Conservation (phyloP, 64 coral and sea anemone genomes). For the Catalaphyllia jardinei region DNA sequence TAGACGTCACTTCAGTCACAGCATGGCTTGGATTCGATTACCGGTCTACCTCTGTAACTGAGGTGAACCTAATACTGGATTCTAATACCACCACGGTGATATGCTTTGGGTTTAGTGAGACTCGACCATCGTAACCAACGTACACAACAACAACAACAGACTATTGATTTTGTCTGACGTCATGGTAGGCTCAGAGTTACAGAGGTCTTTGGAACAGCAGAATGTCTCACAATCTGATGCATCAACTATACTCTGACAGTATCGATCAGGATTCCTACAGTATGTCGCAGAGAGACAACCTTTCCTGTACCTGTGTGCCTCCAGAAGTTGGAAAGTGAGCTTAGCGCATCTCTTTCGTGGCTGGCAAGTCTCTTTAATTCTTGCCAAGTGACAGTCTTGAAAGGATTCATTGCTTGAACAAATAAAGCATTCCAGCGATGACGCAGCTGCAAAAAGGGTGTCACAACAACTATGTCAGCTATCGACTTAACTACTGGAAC, state of each 20-base stretch:
- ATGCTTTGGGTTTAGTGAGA: not conserved
- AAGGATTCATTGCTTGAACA: conserved; percentile 23
- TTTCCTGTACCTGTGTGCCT: conserved; percentile 1
- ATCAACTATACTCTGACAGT: conserved; percentile 12
- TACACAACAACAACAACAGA: not conserved
- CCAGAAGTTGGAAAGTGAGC: not conserved
- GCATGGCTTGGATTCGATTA: too few relatives aligned
- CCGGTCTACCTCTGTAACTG: too few relatives aligned
- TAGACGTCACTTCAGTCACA: too few relatives aligned
- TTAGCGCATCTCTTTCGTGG: conserved; percentile 1
- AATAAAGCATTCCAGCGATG: not conserved
- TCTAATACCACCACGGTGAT: not conserved
- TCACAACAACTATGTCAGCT: not conserved
- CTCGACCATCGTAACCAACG: not conserved
- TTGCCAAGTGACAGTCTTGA: not conserved
- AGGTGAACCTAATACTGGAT: too few relatives aligned
- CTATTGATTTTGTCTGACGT: not conserved
- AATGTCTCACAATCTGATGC: not conserved
- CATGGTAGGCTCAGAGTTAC: not conserved
- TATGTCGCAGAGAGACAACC: conserved; percentile 28
- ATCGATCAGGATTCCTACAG: conserved; percentile 1
- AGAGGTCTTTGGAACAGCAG: conserved; percentile 20
- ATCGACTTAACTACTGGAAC: not conserved
- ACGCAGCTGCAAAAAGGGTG: not conserved
- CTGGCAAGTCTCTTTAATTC: not conserved